Percentiles rank a stretch among this genome's conserved stretches.
Conservation (phyloP, 2,113 vertebrate species). For the Seriola rivoliana region DNA sequence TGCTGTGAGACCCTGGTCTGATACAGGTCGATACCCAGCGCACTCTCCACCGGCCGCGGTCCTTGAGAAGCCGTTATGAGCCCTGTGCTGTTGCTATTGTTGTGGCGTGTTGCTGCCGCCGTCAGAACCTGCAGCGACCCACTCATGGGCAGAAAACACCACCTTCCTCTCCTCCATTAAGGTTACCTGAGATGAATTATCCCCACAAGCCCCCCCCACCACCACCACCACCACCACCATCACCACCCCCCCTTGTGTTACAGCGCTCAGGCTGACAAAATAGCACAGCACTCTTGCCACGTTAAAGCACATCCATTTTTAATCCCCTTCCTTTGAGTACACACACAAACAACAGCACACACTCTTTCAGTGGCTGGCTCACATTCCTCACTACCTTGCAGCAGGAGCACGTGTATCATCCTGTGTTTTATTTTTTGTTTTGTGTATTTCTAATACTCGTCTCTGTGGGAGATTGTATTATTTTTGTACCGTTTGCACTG, state of each 20-base stretch:
- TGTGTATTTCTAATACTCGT: conserved; percentile 5
- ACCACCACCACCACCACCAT: background rate
- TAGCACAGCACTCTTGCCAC: conserved; percentile 49
- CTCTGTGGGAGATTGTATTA: conserved; percentile 20
- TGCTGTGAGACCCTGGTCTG: background rate
- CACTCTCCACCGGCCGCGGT: conserved; percentile 1
- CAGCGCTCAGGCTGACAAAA: conserved; percentile 60
- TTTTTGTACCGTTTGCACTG: conserved; percentile 27
- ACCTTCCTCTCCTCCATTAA: conserved; percentile 27
- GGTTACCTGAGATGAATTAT: conserved; percentile 56
- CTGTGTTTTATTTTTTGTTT: conserved; percentile 9
- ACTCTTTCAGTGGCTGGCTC: conserved; percentile 2
- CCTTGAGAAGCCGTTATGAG: conserved; percentile 14
- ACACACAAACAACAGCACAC: conserved; percentile 12
- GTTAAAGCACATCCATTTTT: conserved; percentile 72
- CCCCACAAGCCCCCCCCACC: conserved; percentile 3
- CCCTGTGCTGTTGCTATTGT: conserved; percentile 11
- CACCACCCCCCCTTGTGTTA: conserved; percentile 12
- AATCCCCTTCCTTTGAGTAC: conserved; percentile 49
- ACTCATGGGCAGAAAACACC: conserved; percentile 30
- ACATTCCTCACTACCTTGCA: conserved; percentile 24
- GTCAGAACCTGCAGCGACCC: conserved; percentile 13
- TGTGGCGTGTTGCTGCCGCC: conserved; percentile 11
- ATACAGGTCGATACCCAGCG: conserved; percentile 6
- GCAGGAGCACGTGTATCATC: conserved; percentile 17